A percentile compares a stretch with the other conserved stretches of the same genome.
Conservation (phyloP, 2,888 invertebrate species). For the Sylvicola cinctus region DNA sequence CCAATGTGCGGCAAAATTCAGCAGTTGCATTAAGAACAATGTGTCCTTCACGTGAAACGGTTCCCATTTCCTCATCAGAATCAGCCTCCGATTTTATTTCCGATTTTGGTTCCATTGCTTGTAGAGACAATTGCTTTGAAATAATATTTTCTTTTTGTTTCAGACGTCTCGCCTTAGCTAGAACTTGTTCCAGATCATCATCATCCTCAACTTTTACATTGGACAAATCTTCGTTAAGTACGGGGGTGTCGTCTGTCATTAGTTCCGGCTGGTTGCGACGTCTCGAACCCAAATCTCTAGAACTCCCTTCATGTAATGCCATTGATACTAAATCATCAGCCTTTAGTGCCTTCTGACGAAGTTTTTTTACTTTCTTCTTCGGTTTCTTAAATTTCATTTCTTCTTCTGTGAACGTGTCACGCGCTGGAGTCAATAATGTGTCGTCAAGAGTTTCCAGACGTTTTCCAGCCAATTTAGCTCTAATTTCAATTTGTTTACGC, state of each 20-base stretch:
- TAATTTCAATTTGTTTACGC: slow-evolving; percentile 25
- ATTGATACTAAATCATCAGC: slow-evolving; percentile 47
- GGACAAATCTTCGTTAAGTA: slow-evolving; percentile 11
- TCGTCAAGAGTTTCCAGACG: slow-evolving; percentile 52
- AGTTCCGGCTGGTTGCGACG: slow-evolving; percentile 27
- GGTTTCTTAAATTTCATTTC: slow-evolving; percentile 84
- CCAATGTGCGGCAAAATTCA: slow-evolving; percentile 88
- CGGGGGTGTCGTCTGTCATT: slow-evolving; percentile 29
- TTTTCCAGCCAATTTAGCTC: slow-evolving; percentile 38
- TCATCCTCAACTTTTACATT: slow-evolving; percentile 44
- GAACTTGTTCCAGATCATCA: slow-evolving; percentile 46
- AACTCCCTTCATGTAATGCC: slow-evolving; percentile 15
- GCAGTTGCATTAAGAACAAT: slow-evolving; percentile 86
- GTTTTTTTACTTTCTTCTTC: slow-evolving; percentile 54
- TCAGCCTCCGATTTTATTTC: slow-evolving; percentile 38
- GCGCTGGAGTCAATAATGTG: slow-evolving; percentile 48
- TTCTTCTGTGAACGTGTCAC: slow-evolving; percentile 70
- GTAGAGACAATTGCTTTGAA: slow-evolving; percentile 14
- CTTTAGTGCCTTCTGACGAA: slow-evolving; percentile 43
- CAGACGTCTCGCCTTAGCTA: slow-evolving; percentile 49
- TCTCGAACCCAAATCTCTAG: slow-evolving; percentile 16
- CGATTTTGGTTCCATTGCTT: slow-evolving; percentile 27
- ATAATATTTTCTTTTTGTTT: slow-evolving; percentile 31
- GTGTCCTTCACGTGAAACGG: slow-evolving; percentile 22
- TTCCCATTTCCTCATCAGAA: slow-evolving; percentile 21